A percentile compares a stretch with the other conserved stretches of the same genome.
phyloP scores from a whole-genome alignment of 2,888 invertebrate species.

The Scaptomyza flava region DNA sequence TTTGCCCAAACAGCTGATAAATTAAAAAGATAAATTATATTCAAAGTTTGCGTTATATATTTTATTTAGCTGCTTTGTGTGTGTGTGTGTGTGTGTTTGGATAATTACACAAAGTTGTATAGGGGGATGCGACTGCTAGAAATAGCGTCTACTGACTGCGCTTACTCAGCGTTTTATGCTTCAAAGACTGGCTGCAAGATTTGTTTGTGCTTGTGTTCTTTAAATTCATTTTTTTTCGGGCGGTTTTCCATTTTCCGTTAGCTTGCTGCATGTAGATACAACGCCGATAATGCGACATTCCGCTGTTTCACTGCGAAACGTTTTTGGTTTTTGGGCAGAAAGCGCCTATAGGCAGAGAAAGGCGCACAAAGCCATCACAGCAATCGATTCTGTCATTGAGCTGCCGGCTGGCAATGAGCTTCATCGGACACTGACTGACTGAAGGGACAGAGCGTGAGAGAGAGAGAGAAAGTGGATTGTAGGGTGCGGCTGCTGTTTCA shows the following conservation, averaged over 20 bases:
- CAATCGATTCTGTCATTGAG: constrained; percentile 61
- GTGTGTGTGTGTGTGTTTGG: constrained; percentile 12
- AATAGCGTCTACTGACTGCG: constrained; percentile 17
- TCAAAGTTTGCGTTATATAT: constrained; percentile 47
- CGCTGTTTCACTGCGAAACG: constrained; percentile 34
- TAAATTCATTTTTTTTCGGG: neutral
- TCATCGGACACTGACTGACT: constrained; percentile 32
- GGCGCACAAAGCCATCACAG: constrained; percentile 50
- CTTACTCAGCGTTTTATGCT: constrained; percentile 13
- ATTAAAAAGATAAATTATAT: constrained; percentile 67
- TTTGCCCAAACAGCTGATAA: constrained; percentile 48
- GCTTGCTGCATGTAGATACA: constrained; percentile 41
- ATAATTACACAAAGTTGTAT: constrained; percentile 50
- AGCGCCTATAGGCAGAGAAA: constrained; percentile 24
- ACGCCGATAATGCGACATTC: constrained; percentile 47
- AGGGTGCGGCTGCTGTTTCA: constrained; percentile 33
- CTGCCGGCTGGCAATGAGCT: constrained; percentile 55
- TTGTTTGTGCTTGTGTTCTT: constrained; percentile 21
- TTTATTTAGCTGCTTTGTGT: constrained; percentile 3
- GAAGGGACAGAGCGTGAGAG: no score
- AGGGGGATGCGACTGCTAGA: constrained; percentile 8
- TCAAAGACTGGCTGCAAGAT: constrained; percentile 30
- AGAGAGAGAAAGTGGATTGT: neutral
- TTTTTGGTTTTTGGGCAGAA: constrained; percentile 21
- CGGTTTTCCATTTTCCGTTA: constrained; percentile 5